phyloP scores from a whole-genome alignment of 2,888 invertebrate genomes.

The Tetragonisca angustula region DNA sequence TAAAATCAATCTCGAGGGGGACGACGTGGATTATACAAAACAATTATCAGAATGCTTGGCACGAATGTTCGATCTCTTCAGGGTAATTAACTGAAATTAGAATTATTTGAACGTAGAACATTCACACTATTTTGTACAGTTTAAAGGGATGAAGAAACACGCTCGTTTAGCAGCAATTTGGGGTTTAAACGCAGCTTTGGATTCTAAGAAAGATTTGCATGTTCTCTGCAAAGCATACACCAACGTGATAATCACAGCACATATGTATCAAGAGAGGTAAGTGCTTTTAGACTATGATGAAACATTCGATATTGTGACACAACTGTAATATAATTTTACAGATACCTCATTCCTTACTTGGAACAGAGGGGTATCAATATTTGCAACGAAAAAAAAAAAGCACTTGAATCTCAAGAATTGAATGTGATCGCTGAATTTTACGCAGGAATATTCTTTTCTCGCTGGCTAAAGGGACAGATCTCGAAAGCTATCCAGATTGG shows the following conservation, averaged over 20 bases:
- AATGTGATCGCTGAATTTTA: slow-evolving; percentile 84
- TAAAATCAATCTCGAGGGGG: slow-evolving; percentile 69
- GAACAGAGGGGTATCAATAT: slow-evolving; percentile 83
- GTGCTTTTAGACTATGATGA: neutral
- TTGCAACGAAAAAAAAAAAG: slow-evolving; percentile 80
- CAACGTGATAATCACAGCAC: slow-evolving; percentile 84
- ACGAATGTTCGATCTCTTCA: slow-evolving; percentile 82
- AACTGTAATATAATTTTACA: slow-evolving; percentile 36
- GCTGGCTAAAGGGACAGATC: slow-evolving; percentile 82
- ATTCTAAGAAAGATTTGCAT: slow-evolving; percentile 85
- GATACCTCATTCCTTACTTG: slow-evolving; percentile 76
- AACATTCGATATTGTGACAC: neutral
- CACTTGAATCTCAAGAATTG: slow-evolving; percentile 84
- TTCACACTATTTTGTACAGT: slow-evolving; percentile 55
- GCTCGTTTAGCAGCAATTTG: slow-evolving; percentile 86
- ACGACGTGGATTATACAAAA: slow-evolving; percentile 83
- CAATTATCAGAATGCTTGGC: slow-evolving; percentile 84
- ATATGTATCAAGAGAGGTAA: slow-evolving; percentile 77
- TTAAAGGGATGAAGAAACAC: slow-evolving; percentile 81
- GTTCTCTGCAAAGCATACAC: slow-evolving; percentile 86
- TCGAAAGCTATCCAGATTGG: slow-evolving; percentile 82
- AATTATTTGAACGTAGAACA: neutral
- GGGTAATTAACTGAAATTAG: slow-evolving; percentile 73
- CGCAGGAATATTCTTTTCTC: slow-evolving; percentile 83
- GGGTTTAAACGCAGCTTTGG: slow-evolving; percentile 85